Conservation (phyloP, 2,113 vertebrate species). For the Amphilophus citrinellus region DNA sequence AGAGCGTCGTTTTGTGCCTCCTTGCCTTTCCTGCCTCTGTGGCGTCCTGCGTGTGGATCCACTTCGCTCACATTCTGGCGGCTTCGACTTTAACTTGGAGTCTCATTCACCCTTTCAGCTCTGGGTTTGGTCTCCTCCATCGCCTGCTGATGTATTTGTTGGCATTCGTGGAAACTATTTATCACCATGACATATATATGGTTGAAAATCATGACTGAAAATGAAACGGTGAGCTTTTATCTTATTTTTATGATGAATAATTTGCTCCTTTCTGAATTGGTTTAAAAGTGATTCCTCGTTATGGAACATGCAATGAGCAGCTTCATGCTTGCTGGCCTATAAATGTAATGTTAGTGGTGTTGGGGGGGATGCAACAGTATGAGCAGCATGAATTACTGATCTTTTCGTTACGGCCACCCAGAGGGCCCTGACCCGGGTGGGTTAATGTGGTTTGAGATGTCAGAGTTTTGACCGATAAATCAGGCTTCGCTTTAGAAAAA, state of each 20-base stretch:
- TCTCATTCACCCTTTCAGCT: not conserved
- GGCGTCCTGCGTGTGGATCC: too few relatives aligned
- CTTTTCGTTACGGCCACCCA: not conserved
- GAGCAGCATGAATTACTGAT: not conserved
- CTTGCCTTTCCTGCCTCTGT: too few relatives aligned
- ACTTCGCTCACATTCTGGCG: too few relatives aligned
- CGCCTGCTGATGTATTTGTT: not conserved
- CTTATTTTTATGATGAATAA: too few relatives aligned
- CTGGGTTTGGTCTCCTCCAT: not conserved
- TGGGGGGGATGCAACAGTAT: not conserved
- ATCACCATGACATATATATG: not conserved
- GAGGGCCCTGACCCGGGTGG: not conserved
- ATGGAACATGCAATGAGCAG: not conserved
- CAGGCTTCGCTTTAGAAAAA: constrained; percentile 1
- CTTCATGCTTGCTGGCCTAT: not conserved
- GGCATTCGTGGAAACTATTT: not conserved
- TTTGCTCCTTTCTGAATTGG: too few relatives aligned
- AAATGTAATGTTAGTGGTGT: not conserved
- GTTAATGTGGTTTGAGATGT: constrained; percentile 3
- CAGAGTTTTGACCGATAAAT: not conserved
- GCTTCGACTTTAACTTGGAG: too few relatives aligned
- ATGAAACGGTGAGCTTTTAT: too few relatives aligned
- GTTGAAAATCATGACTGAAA: too few relatives aligned
- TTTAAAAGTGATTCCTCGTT: not conserved
- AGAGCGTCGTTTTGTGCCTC: too few relatives aligned